phyloP scores from a whole-genome alignment of 1,140 invertebrate species.

The Zaprionus nigranus region DNA sequence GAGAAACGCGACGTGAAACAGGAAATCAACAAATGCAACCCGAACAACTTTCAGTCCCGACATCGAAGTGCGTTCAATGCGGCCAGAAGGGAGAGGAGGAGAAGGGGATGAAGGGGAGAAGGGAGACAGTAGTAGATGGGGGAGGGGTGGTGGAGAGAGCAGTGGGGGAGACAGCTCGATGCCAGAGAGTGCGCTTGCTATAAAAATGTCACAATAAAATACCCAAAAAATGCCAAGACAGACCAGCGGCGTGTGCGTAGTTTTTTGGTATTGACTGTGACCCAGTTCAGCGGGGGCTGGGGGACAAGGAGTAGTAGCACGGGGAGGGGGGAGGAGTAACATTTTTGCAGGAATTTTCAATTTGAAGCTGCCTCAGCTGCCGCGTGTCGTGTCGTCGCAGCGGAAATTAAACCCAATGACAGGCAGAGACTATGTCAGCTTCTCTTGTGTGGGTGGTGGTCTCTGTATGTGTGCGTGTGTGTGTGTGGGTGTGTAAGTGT shows the following conservation, averaged over 20 bases:
- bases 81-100: neutral
- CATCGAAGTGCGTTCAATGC: conserved; percentile 47
- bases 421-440: conserved; percentile 48
- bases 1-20: conserved; percentile 55
- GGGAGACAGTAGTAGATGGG: neutral
- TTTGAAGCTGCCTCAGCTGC: conserved; percentile 51
- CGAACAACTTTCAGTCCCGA: conserved; percentile 24
- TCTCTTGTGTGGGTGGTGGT: too few species aligned
- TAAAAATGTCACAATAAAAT: conserved; percentile 81
- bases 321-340: neutral
- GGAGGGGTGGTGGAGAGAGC: neutral
- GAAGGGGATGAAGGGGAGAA: neutral
- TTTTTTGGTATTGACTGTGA: conserved; percentile 58
- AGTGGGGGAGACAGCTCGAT: conserved; percentile 10
- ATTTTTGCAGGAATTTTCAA: conserved; percentile 65
- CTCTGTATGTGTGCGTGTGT: conserved; percentile 6
- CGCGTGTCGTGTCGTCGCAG: conserved; percentile 33
- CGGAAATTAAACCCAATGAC: conserved; percentile 80
- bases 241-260: conserved; percentile 34
- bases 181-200: conserved; percentile 42
- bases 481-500: conserved; percentile 4
- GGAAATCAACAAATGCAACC: conserved; percentile 54
- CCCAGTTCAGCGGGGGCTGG: conserved; percentile 44
- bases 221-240: conserved; percentile 65
- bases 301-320: neutral